Evolutionary conservation across 2,888 invertebrate species (phyloP), one percentile per base, ranked within the genome.

Genomic region (Temnothorax rugatulus): DNA sequence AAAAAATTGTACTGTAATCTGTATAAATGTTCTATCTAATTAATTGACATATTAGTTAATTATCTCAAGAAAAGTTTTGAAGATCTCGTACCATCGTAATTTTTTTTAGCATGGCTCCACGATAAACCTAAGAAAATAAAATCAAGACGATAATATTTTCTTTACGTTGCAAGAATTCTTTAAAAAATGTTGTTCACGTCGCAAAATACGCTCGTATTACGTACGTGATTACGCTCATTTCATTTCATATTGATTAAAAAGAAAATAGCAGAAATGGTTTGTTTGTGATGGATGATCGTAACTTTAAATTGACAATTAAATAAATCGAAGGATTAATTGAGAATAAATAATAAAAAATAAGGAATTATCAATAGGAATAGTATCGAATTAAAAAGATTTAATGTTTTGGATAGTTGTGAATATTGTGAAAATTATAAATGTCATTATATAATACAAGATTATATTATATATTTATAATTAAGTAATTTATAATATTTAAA

Each of bases 71-170:
- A 18, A n/a, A n/a, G 3, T n/a, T 52, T 52, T n/a, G 29, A 2
- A 18, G 18, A 52, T 52, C n/a, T 52, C 52, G 8, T 52, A 52
- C 0, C n/a, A n/a, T 2, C 15, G 52, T n/a, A n/a, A 52, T 52
- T 52, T 52, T 8, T 57, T 57, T 50, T 15, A 25, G 5, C 21
- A 13, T n/a, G 13, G 21, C n/a, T 4, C n/a, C 5, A 13, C 63
- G 34, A 63, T 29, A 29, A 66, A 44, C 21, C n/a, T 21, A 5
- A 38, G 63, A 63, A 15, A 66, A 4, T 15, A 44, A 64, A 68
- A 47, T 18, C 11, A 47, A 15, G 38, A 64, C 41, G 50, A 69
- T 69, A 66, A 66, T 15, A 29, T 50, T 50, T 50, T 50, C 50
- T 34, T 69, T 34, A 69, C 29, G 11, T 69, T 69, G 29, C 18